Conservation (phyloP, 2,113 vertebrate species). For the Phyllopteryx taeniolatus region DNA sequence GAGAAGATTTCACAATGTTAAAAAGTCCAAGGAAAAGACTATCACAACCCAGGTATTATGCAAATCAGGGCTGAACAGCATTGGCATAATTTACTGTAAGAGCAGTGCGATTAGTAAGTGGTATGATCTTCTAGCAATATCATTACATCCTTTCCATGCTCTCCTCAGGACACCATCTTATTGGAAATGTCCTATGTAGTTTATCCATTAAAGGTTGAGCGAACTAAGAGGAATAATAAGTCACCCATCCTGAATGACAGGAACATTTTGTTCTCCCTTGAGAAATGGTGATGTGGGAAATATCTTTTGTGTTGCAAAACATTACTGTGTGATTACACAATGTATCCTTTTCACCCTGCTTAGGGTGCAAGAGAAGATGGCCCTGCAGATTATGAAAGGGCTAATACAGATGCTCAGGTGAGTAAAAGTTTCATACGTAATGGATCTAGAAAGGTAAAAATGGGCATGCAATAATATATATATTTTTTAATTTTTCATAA, state of each 20-base stretch:
- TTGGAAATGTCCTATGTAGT: background rate
- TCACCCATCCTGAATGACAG: background rate
- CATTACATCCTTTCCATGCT: background rate
- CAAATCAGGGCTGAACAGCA: background rate
- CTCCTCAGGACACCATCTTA: background rate
- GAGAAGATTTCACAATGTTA: background rate
- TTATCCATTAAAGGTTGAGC: background rate
- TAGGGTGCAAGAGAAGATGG: constrained; percentile 90
- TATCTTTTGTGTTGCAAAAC: background rate
- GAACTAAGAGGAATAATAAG: background rate
- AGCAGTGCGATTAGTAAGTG: background rate
- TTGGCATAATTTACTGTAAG: background rate
- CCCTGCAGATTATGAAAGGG: constrained; percentile 76
- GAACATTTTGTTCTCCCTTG: background rate
- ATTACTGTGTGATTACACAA: background rate
- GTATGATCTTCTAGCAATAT: background rate
- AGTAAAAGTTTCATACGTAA: constrained; percentile 17
- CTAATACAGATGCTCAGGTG: constrained; percentile 85
- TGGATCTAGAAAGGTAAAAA: background rate
- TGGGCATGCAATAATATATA: background rate
- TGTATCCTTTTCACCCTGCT: background rate
- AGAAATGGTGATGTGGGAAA: background rate
- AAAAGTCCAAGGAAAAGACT: background rate
- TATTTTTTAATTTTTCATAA: too few species aligned
- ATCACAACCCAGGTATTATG: background rate